phyloP scores from a whole-genome alignment of 2,113 vertebrate species.

The Herpailurus yagouaroundi region DNA sequence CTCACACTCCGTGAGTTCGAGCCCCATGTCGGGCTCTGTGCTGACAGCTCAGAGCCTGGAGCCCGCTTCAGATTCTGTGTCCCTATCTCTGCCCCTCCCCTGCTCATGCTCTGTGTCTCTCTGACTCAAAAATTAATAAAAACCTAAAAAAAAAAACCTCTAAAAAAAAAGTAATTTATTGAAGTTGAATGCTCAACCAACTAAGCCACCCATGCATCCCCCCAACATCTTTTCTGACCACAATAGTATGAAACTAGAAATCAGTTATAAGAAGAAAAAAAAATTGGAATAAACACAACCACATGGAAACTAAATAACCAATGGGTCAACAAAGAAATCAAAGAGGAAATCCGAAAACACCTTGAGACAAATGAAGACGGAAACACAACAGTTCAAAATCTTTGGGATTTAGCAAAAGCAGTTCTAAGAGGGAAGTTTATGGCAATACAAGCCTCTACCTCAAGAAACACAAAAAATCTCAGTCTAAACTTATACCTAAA shows the following conservation, averaged over 20 bases:
- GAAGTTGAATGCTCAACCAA: too few relatives aligned
- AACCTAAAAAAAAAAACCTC: too few relatives aligned
- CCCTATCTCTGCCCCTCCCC: too few relatives aligned
- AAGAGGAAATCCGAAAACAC: background rate
- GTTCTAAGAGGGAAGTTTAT: background rate
- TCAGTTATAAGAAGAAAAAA: background rate
- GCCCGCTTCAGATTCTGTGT: too few relatives aligned
- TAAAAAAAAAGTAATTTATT: too few relatives aligned
- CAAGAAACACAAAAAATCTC: background rate
- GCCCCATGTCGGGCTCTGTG: too few relatives aligned
- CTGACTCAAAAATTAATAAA: too few relatives aligned
- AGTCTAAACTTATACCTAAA: background rate
- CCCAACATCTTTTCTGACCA: background rate
- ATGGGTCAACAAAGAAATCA: background rate
- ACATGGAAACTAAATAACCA: background rate
- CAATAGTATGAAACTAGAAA: background rate
- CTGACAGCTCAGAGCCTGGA: too few relatives aligned
- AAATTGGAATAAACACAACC: background rate
- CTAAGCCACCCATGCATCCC: too few relatives aligned
- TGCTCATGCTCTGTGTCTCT: too few relatives aligned
- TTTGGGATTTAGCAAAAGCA: background rate
- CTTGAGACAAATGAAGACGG: background rate
- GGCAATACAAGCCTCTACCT: background rate
- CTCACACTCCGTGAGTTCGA: too few relatives aligned
- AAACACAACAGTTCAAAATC: background rate